Base-by-base conservation (phyloP, 2,113 vertebrate genomes). In the Puma concolor region DNA sequence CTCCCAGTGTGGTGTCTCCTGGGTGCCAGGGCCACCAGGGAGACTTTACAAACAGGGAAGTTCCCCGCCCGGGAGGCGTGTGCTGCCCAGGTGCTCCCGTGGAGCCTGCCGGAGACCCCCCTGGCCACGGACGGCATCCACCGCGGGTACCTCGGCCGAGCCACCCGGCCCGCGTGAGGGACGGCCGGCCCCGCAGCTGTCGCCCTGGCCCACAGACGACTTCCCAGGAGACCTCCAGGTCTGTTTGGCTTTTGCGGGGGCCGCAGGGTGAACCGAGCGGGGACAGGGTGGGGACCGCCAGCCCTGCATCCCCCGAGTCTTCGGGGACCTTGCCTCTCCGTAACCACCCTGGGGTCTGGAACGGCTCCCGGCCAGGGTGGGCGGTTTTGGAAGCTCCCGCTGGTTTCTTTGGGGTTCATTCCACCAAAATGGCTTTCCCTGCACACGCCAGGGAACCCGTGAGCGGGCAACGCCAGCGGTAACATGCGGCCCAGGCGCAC, bases 211-310 rank as follows among this genome's bases (percentile, higher is more conserved):
- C 72, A 41, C 13, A 2, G 52, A 23, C 0, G 21, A 3, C 54
- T 1, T 41, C 54, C 6, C 23, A 0, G 81, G 31, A 83, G 57
- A 9, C 36, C 54, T 60, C 23, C 8, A 52, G 31, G 48, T 31
- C 67, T 3, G 2, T 41, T 27, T 38, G 72, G 54, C 16, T 41
- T 69, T 5, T 23, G 8, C 38, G 21, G 6, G 57, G 17, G 7
- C 63, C 63, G 50, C 2, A 1, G 0, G 0, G 4, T 5, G 67
- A 83, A 21, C 11, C 0, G 36, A 19, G 38, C 0, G 1, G 48
- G 48, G 57, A 57, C 19, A 0, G 0, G 5, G 14, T 1, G 0
- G 44, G 27, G 16, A 16, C 48, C 25, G 0, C 19, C 44, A 54
- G 7, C 50, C 48, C 25, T 2, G 27, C 7, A 8, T 2, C 41